A percentile compares a stretch with the other conserved stretches of the same genome.
Evolutionary conservation across 2,797 vertebrate species (phyloP).

Genomic region (Enteromius unitaeniatus): DNA sequence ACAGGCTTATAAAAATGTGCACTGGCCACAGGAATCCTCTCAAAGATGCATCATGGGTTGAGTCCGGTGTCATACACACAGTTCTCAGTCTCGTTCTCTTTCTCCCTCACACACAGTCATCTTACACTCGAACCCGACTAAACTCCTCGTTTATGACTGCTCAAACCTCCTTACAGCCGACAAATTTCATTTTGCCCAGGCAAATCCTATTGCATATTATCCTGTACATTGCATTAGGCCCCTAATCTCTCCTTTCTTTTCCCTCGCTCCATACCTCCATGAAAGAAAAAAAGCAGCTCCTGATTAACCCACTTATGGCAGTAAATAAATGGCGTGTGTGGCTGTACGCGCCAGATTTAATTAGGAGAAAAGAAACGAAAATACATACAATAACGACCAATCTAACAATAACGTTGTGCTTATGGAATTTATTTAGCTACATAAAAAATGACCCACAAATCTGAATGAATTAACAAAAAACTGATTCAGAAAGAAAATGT

Average conservation of each 20-base stretch:
- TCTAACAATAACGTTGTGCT: constrained; percentile 72
- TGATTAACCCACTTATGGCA: constrained; percentile 86
- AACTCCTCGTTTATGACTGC: constrained; percentile 78
- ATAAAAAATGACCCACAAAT: constrained; percentile 63
- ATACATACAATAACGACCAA: constrained; percentile 78
- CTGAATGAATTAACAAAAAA: not conserved
- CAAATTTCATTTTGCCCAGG: constrained; percentile 82
- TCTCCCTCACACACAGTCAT: constrained; percentile 38
- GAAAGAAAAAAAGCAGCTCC: constrained; percentile 79
- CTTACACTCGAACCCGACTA: constrained; percentile 55
- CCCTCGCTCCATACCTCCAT: constrained; percentile 60
- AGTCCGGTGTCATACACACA: constrained; percentile 73
- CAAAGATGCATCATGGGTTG: constrained; percentile 67
- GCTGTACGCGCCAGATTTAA: constrained; percentile 83
- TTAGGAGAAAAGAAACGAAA: constrained; percentile 71
- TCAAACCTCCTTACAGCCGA: constrained; percentile 80
- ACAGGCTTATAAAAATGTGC: constrained; percentile 6
- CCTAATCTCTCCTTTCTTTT: constrained; percentile 83
- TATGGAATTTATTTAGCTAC: constrained; percentile 74
- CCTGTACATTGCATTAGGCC: constrained; percentile 85
- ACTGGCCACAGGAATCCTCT: constrained; percentile 13
- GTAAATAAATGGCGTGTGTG: constrained; percentile 81
- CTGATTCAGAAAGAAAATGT: constrained; percentile 2
- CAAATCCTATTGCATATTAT: constrained; percentile 85
- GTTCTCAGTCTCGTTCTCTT: constrained; percentile 60